Conservation (phyloP, 2,797 vertebrate genomes). For the Harpagifer antarcticus region DNA sequence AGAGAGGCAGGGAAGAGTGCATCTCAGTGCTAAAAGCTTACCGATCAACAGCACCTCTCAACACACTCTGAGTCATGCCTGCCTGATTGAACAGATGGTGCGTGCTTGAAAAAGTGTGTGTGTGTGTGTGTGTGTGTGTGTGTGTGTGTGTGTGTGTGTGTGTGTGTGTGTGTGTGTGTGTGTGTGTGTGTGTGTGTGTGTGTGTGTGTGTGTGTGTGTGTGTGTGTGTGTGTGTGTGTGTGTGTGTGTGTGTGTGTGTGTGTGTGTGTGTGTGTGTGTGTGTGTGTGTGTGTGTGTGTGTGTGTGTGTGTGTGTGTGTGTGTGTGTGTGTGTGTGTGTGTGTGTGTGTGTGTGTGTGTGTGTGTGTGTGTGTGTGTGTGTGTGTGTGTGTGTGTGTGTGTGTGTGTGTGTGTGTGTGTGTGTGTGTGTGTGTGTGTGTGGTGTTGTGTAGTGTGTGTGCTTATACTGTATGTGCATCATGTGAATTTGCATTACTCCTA, state of each 20-base stretch:
- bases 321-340: conserved; percentile 15
- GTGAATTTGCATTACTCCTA: conserved; percentile 40
- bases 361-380: conserved; percentile 9
- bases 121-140: conserved; percentile 12
- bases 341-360: background rate
- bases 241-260: conserved; percentile 11
- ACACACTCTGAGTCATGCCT: conserved; percentile 53
- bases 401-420: conserved; percentile 8
- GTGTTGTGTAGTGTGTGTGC: conserved; percentile 1
- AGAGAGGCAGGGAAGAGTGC: conserved; percentile 33
- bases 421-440: conserved; percentile 12
- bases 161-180: conserved; percentile 12
- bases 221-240: conserved; percentile 9
- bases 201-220: conserved; percentile 9
- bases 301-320: conserved; percentile 10
- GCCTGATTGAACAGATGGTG: conserved; percentile 56
- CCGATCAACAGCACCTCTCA: conserved; percentile 50
- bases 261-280: background rate
- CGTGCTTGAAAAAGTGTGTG: conserved; percentile 24
- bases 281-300: conserved; percentile 8
- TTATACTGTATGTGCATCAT: conserved; percentile 9
- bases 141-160: background rate
- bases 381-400: conserved; percentile 6
- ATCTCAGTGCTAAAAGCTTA: conserved; percentile 48
- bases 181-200: conserved; percentile 8